Conservation (phyloP, 2,888 invertebrate genomes). For the Xestia rhomboidea region DNA sequence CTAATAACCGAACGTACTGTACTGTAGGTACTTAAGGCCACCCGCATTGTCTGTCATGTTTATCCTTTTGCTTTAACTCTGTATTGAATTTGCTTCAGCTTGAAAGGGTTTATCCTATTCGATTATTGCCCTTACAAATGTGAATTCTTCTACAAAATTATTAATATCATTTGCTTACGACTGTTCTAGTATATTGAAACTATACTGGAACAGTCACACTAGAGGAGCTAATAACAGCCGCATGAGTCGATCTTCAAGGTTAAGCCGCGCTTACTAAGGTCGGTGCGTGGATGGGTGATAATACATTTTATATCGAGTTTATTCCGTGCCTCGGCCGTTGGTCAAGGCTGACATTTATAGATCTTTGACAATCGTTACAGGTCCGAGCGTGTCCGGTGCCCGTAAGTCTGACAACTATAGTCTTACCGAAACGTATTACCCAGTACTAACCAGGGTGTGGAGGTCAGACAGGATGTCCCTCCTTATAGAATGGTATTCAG, state of each 20-base stretch:
- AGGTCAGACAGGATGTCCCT: background rate
- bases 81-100: conserved; percentile 31
- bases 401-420: background rate
- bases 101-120: conserved; percentile 2
- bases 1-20: no score
- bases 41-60: conserved; percentile 44
- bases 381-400: no score
- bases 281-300: background rate
- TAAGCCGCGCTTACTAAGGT: background rate
- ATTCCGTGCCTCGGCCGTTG: background rate
- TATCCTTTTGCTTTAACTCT: conserved; percentile 32
- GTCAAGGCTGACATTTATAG: background rate
- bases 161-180: conserved; percentile 1
- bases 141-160: background rate
- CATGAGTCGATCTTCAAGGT: background rate
- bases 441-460: background rate
- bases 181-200: conserved; percentile 4
- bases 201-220: background rate
- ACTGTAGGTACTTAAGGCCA: conserved; percentile 47
- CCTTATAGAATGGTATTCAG: background rate
- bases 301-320: background rate
- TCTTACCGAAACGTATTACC: background rate
- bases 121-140: background rate
- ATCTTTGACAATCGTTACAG: background rate
- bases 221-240: background rate